Conservation (phyloP, 2,888 invertebrate species). For the Cecidostiba fungosa region DNA sequence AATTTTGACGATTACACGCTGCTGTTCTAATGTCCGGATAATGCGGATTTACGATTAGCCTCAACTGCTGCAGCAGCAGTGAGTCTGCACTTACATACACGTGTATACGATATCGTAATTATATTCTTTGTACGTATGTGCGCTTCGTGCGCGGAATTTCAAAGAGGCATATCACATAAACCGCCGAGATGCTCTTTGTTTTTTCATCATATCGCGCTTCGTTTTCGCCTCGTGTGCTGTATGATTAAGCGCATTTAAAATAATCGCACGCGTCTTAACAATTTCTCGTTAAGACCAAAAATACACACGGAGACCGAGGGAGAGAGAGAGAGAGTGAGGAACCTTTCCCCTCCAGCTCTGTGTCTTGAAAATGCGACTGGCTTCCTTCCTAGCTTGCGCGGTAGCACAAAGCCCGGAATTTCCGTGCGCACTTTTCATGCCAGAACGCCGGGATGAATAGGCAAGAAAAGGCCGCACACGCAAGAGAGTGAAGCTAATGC, state of each 20-base stretch:
- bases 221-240: neutral
- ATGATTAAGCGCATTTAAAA: neutral
- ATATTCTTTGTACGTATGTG: neutral
- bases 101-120: neutral
- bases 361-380: neutral
- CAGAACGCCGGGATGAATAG: neutral
- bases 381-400: neutral
- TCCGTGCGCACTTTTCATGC: conserved; percentile 40
- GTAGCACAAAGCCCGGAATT: conserved; percentile 47
- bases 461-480: neutral
- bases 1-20: conserved; percentile 38
- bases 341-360: neutral
- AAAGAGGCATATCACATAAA: neutral
- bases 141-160: neutral
- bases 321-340: too few relatives aligned
- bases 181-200: neutral
- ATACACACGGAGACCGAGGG: too few relatives aligned
- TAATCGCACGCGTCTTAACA: neutral
- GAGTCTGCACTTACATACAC: neutral
- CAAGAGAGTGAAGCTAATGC: neutral
- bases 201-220: conserved; percentile 1
- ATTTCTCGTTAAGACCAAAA: neutral
- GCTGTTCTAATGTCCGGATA: conserved; percentile 13
- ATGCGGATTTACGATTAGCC: conserved; percentile 48
- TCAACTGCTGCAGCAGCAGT: neutral